Conservation (phyloP, 2,797 vertebrate genomes). For the Kryptolebias ocellatus region DNA sequence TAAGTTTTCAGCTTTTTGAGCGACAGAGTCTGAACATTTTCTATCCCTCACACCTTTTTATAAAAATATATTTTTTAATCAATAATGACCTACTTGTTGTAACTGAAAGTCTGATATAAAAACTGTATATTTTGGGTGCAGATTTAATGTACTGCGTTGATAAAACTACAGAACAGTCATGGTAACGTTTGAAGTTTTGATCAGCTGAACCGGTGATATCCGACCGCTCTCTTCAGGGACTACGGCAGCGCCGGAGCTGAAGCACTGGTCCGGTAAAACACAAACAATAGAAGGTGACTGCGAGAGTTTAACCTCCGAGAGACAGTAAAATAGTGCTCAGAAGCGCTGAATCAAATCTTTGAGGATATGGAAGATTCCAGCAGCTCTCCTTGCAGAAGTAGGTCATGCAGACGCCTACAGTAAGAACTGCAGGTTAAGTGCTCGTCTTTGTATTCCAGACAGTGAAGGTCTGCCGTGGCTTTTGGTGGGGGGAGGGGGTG, state of each 20-base stretch:
- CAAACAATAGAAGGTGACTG: conserved; percentile 32
- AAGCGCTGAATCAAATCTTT: conserved; percentile 59
- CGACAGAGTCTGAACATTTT: not conserved
- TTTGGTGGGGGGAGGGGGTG: conserved; percentile 42
- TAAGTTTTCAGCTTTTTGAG: not conserved
- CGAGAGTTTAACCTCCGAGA: conserved; percentile 48
- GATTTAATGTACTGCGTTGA: not conserved
- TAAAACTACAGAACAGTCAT: not conserved
- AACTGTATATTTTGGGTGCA: not conserved
- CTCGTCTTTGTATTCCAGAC: conserved; percentile 76
- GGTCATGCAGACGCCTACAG: conserved; percentile 78
- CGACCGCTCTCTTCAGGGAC: conserved; percentile 9
- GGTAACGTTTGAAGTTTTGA: not conserved
- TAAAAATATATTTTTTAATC: too few species aligned
- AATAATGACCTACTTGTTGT: too few species aligned
- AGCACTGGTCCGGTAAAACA: conserved; percentile 24
- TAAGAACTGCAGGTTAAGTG: conserved; percentile 79
- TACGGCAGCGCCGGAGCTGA: conserved; percentile 11
- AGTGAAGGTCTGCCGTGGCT: conserved; percentile 61
- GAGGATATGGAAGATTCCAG: conserved; percentile 66
- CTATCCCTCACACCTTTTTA: not conserved
- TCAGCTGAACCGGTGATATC: conserved; percentile 15
- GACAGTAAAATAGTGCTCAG: conserved; percentile 46
- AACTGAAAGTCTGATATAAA: too few species aligned
- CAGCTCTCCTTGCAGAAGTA: conserved; percentile 71